These are phyloP conservation scores for Stegastes partitus DNA, from an alignment of 2,113 vertebrate genomes.

Conservation along the genomic window DNA sequence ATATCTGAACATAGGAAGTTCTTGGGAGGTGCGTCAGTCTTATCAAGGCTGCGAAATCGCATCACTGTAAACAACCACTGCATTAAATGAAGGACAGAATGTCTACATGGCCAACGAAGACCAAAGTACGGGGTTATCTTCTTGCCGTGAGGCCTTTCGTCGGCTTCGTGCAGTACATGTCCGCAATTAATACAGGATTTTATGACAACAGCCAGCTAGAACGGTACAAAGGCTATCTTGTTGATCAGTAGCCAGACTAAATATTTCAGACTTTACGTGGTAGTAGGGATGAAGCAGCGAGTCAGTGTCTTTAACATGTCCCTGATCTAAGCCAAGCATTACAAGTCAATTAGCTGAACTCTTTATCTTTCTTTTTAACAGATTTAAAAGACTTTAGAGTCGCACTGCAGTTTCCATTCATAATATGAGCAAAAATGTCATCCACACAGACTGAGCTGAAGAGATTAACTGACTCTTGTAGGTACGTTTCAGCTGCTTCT, in stretches of 20 bases:
- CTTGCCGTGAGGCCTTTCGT: background rate
- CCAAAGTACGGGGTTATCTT: conserved; percentile 48
- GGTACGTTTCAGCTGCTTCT: background rate
- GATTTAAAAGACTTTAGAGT: background rate
- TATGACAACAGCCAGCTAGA: conserved; percentile 16
- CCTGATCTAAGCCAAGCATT: background rate
- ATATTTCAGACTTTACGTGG: background rate
- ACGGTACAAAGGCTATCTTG: conserved; percentile 37
- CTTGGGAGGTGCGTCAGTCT: conserved; percentile 68
- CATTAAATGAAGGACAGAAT: conserved; percentile 49
- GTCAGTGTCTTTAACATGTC: background rate
- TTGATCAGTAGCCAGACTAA: conserved; percentile 8
- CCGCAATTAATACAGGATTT: conserved; percentile 33
- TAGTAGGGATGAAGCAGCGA: background rate
- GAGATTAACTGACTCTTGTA: background rate
- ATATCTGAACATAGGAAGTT: conserved; percentile 70
- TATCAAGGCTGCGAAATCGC: conserved; percentile 63
- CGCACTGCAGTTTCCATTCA: background rate
- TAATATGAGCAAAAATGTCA: background rate
- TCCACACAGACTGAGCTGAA: background rate
- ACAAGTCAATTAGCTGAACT: background rate
- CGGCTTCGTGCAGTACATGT: background rate
- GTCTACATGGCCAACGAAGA: conserved; percentile 15
- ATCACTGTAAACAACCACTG: conserved; percentile 68
- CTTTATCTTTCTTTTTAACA: background rate